Conservation (phyloP, 2,888 invertebrate species). For the Paralinhomoeus sp. region DNA sequence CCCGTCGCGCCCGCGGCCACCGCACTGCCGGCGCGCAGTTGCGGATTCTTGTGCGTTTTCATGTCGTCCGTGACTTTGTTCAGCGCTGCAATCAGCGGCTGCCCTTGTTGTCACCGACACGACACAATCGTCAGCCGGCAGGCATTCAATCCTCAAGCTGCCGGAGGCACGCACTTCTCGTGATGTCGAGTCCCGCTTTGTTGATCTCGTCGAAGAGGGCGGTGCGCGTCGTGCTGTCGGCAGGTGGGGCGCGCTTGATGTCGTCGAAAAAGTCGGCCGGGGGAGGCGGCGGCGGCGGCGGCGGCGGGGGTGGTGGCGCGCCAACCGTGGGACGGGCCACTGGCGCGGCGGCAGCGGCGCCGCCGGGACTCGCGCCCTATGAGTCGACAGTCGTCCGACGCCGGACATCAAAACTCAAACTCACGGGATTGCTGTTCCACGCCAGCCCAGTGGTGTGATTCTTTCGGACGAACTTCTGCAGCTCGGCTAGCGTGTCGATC, state of each 20-base stretch:
- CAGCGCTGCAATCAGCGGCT: slow-evolving; percentile 25
- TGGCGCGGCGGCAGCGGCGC: slow-evolving; percentile 34
- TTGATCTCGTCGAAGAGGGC: slow-evolving; percentile 85
- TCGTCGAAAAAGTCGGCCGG: too few species aligned
- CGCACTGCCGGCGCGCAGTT: slow-evolving; percentile 38
- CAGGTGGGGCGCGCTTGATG: too few species aligned
- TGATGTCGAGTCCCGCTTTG: slow-evolving; percentile 48
- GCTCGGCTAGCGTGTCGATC: slow-evolving; percentile 56
- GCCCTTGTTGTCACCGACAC: too few species aligned
- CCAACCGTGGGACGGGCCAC: slow-evolving; percentile 40
- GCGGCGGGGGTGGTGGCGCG: slow-evolving; percentile 38
- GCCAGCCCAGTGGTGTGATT: slow-evolving; percentile 86
- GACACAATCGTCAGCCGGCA: too few species aligned
- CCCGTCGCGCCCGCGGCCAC: too few species aligned
- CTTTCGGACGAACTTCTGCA: slow-evolving; percentile 75
- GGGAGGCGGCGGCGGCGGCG: slow-evolving; percentile 42
- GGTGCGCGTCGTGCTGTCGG: too few species aligned
- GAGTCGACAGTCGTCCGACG: slow-evolving; percentile 23
- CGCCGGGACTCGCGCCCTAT: slow-evolving; percentile 37
- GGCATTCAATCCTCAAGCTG: too few species aligned
- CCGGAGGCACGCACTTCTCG: slow-evolving; percentile 45
- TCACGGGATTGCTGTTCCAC: slow-evolving; percentile 42
- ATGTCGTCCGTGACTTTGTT: slow-evolving; percentile 59
- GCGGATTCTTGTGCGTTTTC: slow-evolving; percentile 96
- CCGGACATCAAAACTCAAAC: background rate